phyloP scores from a whole-genome alignment of 2,888 invertebrate species.

The Plutella xylostella region DNA sequence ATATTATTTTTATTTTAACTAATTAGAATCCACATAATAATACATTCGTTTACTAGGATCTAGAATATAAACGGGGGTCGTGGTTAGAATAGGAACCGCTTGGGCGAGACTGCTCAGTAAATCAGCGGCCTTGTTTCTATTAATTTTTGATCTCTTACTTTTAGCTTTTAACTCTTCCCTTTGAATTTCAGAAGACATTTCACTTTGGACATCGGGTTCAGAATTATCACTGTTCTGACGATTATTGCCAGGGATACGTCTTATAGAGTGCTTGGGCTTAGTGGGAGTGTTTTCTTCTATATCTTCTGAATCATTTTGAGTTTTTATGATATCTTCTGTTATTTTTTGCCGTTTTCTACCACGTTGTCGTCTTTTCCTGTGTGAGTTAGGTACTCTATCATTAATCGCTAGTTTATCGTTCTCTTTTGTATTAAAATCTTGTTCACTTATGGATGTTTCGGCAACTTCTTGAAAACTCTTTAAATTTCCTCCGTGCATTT shows the following conservation, averaged over 20 bases:
- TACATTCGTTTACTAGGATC: constrained; percentile 66
- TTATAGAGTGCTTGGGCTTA: too few relatives aligned
- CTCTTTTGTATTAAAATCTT: too few relatives aligned
- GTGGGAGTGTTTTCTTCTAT: constrained; percentile 25
- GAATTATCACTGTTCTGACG: too few relatives aligned
- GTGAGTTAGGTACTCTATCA: too few relatives aligned
- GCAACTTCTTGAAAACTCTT: neutral
- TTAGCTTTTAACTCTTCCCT: constrained; percentile 20
- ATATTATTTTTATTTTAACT: too few relatives aligned
- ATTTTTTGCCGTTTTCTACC: constrained; percentile 18
- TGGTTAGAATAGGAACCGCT: constrained; percentile 46
- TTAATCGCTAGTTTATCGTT: too few relatives aligned
- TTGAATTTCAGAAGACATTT: too few relatives aligned
- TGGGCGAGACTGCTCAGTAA: constrained; percentile 51
- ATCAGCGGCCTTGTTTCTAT: constrained; percentile 34
- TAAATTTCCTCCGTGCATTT: neutral
- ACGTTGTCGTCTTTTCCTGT: too few relatives aligned
- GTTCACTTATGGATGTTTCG: too few relatives aligned
- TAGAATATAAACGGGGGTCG: constrained; percentile 49
- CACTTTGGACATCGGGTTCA: too few relatives aligned
- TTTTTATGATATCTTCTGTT: constrained; percentile 34
- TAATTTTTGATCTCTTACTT: constrained; percentile 21
- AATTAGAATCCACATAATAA: constrained; percentile 53
- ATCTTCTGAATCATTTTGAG: constrained; percentile 34
- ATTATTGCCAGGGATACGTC: too few relatives aligned